phyloP scores from a whole-genome alignment of 2,797 vertebrate genomes.

The Sebastes minor region DNA sequence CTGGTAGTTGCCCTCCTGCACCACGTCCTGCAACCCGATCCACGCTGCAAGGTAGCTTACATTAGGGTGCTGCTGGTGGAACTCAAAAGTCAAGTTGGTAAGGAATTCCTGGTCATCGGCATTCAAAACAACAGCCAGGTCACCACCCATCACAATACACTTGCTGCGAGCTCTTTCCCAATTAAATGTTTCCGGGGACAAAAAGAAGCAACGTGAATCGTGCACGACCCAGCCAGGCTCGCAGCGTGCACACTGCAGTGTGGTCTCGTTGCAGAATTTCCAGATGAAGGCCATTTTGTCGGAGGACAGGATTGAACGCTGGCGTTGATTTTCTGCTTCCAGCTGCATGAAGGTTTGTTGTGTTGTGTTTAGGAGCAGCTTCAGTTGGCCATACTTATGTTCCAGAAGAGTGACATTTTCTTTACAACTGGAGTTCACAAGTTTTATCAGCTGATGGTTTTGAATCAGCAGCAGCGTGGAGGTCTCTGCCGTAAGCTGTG shows the following conservation, averaged over 20 bases:
- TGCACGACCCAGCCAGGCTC: too few species aligned
- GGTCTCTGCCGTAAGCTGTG: not conserved
- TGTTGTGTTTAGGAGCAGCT: not conserved
- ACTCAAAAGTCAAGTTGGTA: conserved; percentile 4
- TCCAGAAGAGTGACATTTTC: not conserved
- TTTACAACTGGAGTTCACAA: not conserved
- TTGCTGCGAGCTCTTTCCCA: not conserved
- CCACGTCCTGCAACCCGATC: conserved; percentile 21
- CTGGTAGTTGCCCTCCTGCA: not conserved
- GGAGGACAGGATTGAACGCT: conserved; percentile 12
- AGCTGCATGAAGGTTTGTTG: not conserved
- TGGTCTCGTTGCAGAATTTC: not conserved
- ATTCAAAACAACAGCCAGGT: conserved; percentile 12
- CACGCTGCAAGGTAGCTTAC: not conserved
- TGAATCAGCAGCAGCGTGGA: not conserved
- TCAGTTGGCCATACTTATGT: not conserved
- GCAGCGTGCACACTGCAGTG: too few species aligned
- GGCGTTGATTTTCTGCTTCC: not conserved
- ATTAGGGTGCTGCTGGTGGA: not conserved
- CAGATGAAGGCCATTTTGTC: conserved; percentile 5
- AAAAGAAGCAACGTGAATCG: too few species aligned
- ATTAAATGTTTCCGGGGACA: too few species aligned
- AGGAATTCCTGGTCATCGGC: conserved; percentile 7
- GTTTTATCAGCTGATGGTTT: not conserved
- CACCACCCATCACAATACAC: not conserved